Evolutionary conservation across 2,888 invertebrate species (phyloP), one percentile per base, ranked within the genome.

Genomic region (Spodoptera picta): DNA sequence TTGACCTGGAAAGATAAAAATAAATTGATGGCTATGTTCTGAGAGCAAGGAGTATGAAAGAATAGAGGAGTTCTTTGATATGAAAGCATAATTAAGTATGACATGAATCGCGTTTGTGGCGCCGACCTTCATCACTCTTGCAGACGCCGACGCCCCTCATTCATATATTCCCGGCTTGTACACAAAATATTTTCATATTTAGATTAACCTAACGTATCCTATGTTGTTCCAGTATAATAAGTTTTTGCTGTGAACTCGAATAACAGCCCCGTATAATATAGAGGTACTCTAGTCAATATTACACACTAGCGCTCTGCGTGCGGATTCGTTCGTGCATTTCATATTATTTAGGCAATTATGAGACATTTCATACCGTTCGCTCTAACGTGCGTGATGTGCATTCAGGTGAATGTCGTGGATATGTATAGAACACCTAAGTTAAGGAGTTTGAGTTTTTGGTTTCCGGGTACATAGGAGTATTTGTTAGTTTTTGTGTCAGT

Each of bases 1-100:
- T 90, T 91, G 91, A 92, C 90, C 92, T 92, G 90, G 43, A 90
- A 89, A 81, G 80, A 86, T 76, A 84, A 65, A 76, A 75, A 76
- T 52, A 65, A 53, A 68, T 57, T 65, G 27, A 64, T 3, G 49
- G 58, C 55, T 44, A 67, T 66, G 24, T 63, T 48, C 43, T 54
- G 36, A 12, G 23, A 47, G 24, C 47, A 12, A 48, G n/a, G 27
- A 11, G 24, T 11, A 11, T 48, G 11, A 68, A 49, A 49, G 24
- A 53, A 55, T 51, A 24, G 19, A 19, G 27, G 43, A 65, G 44
- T 19, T 68, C 52, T 52, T 53, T 57, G 12, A 53, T 56, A 69
- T 60, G 50, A 49, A 50, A 52, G 47, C 46, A 60, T 63, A 65
- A 75, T 73, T 69, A 65, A 60, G 59, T 58, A 23, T 24, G 43